These are phyloP conservation scores for Drosophila varians DNA, from an alignment of 1,140 invertebrate species.

Conservation along the genomic window DNA sequence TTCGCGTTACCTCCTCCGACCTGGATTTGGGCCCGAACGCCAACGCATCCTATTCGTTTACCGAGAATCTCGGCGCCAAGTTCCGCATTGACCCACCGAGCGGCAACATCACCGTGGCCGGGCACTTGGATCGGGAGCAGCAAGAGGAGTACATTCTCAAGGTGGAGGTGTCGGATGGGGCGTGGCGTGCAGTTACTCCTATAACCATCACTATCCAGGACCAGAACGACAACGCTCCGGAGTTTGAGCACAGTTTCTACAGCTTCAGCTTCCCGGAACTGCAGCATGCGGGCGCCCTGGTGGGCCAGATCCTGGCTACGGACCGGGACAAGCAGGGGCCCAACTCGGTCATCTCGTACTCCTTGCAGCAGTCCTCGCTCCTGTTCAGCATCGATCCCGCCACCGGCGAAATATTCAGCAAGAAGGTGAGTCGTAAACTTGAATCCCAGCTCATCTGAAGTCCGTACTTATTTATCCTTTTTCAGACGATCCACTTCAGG, in stretches of 20 bases:
- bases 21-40: constrained; percentile 94
- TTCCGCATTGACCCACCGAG: constrained; percentile 94
- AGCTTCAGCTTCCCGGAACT: constrained; percentile 95
- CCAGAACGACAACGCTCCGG: constrained; percentile 96
- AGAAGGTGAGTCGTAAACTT: constrained; percentile 86
- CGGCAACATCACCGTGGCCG: constrained; percentile 96
- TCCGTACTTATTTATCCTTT: not conserved
- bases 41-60: constrained; percentile 94
- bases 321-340: constrained; percentile 96
- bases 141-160: constrained; percentile 96
- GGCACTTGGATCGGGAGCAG: constrained; percentile 92
- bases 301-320: constrained; percentile 94
- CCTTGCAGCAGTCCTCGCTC: constrained; percentile 94
- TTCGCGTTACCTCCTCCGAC: constrained; percentile 95
- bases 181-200: constrained; percentile 94
- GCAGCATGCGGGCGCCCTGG: constrained; percentile 90
- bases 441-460: too few relatives aligned
- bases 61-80: constrained; percentile 93
- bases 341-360: constrained; percentile 97
- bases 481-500: constrained; percentile 88
- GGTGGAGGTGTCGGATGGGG: constrained; percentile 93
- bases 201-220: constrained; percentile 97
- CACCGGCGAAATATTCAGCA: constrained; percentile 95
- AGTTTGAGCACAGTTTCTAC: constrained; percentile 94
- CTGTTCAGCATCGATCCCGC: constrained; percentile 95